Percentiles rank a stretch among this genome's conserved stretches.
These are phyloP conservation scores for Aproaerema taeniolella DNA, from an alignment of 2,888 invertebrate genomes.

Conservation along the genomic window DNA sequence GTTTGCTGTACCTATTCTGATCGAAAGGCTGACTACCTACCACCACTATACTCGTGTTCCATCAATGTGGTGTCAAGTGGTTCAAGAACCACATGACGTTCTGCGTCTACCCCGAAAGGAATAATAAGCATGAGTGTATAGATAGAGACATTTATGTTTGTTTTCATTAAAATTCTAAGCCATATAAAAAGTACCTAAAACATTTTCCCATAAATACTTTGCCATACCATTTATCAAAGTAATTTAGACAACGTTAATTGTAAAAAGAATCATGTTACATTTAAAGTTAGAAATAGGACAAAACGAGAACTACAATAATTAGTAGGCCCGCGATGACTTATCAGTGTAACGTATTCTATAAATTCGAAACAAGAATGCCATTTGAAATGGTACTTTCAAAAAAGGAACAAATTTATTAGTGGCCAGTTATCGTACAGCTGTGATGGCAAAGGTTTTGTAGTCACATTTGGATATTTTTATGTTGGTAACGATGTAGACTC, in stretches of 20 bases:
- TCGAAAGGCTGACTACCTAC: too few species aligned
- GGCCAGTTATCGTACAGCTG: conserved; percentile 30
- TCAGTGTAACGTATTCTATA: conserved; percentile 37
- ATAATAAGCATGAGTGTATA: too few species aligned
- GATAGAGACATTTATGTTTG: too few species aligned
- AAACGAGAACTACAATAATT: conserved; percentile 40
- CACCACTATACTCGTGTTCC: too few species aligned
- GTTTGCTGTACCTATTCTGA: too few species aligned
- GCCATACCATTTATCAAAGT: conserved; percentile 26
- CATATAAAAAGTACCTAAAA: too few species aligned
- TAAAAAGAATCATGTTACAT: conserved; percentile 36
- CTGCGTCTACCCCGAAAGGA: too few species aligned
- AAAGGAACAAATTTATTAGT: conserved; percentile 26
- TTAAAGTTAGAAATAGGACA: conserved; percentile 26
- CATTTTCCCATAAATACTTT: too few species aligned
- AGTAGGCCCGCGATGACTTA: conserved; percentile 41
- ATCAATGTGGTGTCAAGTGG: too few species aligned
- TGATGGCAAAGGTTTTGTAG: conserved; percentile 23
- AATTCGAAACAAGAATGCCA: conserved; percentile 41
- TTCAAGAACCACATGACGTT: too few species aligned
- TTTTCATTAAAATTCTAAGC: too few species aligned
- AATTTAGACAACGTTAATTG: conserved; percentile 26
- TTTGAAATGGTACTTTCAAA: conserved; percentile 32
- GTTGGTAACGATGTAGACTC: conserved; percentile 32
- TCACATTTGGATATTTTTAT: conserved; percentile 16